A percentile compares a stretch with the other conserved stretches of the same genome.
These are phyloP conservation scores for Aphaenogaster ashmeadi DNA, from an alignment of 1,140 invertebrate genomes.

Conservation along the genomic window DNA sequence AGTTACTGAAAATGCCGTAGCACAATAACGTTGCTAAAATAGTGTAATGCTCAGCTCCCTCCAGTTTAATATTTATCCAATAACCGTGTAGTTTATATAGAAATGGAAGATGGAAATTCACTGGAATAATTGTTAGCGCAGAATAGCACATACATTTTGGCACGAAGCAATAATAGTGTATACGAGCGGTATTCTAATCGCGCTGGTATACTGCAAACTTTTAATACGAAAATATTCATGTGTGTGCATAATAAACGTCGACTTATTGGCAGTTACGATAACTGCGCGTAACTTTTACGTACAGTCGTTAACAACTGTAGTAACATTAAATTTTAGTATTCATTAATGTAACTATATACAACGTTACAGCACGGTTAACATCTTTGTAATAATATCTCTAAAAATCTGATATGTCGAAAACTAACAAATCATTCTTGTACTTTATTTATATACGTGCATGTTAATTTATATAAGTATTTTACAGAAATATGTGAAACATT, in stretches of 20 bases:
- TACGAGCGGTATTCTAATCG: not conserved
- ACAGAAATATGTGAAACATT: not conserved
- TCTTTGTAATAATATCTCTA: slow-evolving; percentile 13
- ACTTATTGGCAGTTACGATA: slow-evolving; percentile 25
- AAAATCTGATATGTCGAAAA: not conserved
- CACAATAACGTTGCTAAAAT: not conserved
- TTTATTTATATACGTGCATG: not conserved
- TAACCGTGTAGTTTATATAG: not conserved
- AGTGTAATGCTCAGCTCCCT: not conserved
- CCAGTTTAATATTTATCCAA: slow-evolving; percentile 35
- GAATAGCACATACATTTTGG: not conserved
- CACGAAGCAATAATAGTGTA: not conserved
- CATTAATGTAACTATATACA: not conserved
- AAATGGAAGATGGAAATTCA: slow-evolving; percentile 30
- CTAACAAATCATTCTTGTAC: not conserved
- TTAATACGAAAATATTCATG: slow-evolving; percentile 18
- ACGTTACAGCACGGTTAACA: not conserved
- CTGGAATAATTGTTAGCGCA: slow-evolving; percentile 7
- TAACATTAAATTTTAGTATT: slow-evolving; percentile 31
- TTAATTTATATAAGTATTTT: not conserved
- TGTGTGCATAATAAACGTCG: not conserved
- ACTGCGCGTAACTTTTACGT: slow-evolving; percentile 9
- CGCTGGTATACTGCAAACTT: not conserved
- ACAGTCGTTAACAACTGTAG: not conserved
- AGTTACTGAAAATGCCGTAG: not conserved